A percentile compares a stretch with the other conserved stretches of the same genome.
Evolutionary conservation across 2,888 invertebrate species (phyloP).

Genomic region (Girardia tigrina): DNA sequence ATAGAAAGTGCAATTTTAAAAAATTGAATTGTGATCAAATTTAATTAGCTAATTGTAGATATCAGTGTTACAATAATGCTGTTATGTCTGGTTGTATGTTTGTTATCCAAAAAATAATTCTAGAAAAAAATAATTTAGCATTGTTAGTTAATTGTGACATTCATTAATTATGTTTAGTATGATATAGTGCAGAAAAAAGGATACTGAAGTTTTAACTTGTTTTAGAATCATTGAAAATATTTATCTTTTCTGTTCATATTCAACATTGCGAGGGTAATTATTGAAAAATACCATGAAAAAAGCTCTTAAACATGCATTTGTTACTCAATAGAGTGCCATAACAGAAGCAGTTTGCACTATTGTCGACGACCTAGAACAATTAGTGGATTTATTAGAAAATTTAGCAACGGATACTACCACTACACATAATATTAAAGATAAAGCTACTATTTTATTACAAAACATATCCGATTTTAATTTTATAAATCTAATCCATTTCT

Average conservation of each 20-base stretch:
- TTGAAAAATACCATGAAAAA: neutral
- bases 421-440: neutral
- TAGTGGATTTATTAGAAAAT: neutral
- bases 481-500: neutral
- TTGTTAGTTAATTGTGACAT: neutral
- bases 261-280: neutral
- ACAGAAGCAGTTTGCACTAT: neutral
- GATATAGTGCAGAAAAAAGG: neutral
- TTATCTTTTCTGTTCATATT: neutral
- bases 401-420: neutral
- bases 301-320: neutral
- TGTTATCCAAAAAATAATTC: neutral
- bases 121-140: too few relatives aligned
- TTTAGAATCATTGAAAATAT: neutral
- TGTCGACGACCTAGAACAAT: neutral
- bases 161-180: neutral
- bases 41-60: slow-evolving; percentile 24
- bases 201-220: neutral
- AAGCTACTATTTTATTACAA: neutral
- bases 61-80: neutral
- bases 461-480: neutral
- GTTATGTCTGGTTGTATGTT: neutral
- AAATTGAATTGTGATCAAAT: neutral
- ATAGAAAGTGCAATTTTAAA: neutral
- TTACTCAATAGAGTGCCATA: neutral